Evolutionary conservation across 2,888 invertebrate genomes (phyloP), one percentile per base, ranked within the genome.

Genomic region (Lagria hirta): DNA sequence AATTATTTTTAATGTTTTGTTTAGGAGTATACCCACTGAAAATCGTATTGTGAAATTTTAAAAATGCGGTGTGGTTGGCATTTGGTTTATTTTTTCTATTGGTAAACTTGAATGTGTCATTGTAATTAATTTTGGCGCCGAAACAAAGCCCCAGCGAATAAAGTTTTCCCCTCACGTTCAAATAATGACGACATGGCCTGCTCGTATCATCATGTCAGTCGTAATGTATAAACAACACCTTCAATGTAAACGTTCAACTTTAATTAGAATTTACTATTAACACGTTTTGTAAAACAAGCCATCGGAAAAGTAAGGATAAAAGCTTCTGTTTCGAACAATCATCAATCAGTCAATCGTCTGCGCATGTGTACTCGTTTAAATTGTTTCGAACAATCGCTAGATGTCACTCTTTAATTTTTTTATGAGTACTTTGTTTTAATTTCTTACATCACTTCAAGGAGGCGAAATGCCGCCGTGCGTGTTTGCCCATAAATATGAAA

Each of bases 251-350:
- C 64, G 58, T 61, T 60, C 63, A 60, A 62, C 60, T 56, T 67
- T 67, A 67, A 66, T 67, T 67, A 65, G 64, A 65, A 66, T 67
- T 67, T 66, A 66, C 60, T 64, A 66, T 66, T 66, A 65, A 66
- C 65, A 61, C 60, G 55, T 63, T 61, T 57, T 57, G 62, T 62
- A 48, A 49, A 54, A 65, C 65, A 64, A 58, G 63, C 54, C 50
- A 53, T 55, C 64, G 61, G 8, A 7, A 17, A 14, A 20, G 23
- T 55, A 48, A 32, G 26, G 22, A 34, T 33, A 22, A 42, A 63
- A 58, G 63, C 55, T 51, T 54, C 55, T 65, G 60, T 20, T n/a
- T 7, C 15, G 36, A 7, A 14, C 17, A 21, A 45, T 57, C 55
- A 62, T 65, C 61, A 65, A 64, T 65, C 62, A 60, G 58, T 58